Conservation (phyloP, 2,888 invertebrate species). For the Sphecodes monilicornis region DNA sequence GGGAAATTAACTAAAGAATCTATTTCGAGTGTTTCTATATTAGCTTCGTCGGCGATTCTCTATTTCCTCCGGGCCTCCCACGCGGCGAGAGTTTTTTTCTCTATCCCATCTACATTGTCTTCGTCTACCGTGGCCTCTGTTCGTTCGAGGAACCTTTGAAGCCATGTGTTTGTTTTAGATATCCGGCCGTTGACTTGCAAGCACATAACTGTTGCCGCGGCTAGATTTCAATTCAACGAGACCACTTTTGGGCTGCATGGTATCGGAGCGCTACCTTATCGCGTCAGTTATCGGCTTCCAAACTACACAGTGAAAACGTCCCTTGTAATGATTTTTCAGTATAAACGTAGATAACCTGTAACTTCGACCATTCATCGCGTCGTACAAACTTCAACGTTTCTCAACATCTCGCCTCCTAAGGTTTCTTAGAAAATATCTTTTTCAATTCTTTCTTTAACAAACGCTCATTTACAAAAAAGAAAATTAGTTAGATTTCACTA, state of each 20-base stretch:
- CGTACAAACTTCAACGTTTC: neutral
- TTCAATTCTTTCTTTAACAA: too few relatives aligned
- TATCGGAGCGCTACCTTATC: constrained; percentile 24
- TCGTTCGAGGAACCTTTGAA: constrained; percentile 65
- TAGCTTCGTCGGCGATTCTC: constrained; percentile 51
- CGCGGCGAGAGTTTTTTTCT: constrained; percentile 29
- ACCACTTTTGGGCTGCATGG: constrained; percentile 36
- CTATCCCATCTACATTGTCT: constrained; percentile 46
- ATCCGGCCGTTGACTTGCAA: constrained; percentile 81
- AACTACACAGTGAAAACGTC: constrained; percentile 12
- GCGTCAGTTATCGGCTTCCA: neutral
- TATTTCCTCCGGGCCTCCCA: constrained; percentile 60
- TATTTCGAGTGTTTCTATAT: constrained; percentile 52
- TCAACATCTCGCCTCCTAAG: neutral
- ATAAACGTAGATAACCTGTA: constrained; percentile 6
- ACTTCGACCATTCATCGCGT: constrained; percentile 14
- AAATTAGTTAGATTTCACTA: too few relatives aligned
- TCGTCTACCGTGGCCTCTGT: constrained; percentile 61
- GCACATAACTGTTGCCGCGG: constrained; percentile 67
- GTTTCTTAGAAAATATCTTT: too few relatives aligned
- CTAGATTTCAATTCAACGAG: constrained; percentile 53
- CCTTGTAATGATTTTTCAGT: constrained; percentile 12
- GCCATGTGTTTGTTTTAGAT: constrained; percentile 83
- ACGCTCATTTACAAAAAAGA: too few relatives aligned
- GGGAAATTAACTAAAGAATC: constrained; percentile 26